Percentiles rank a stretch among this genome's conserved stretches.
phyloP scores from a whole-genome alignment of 2,113 vertebrate species.

The Limanda limanda region DNA sequence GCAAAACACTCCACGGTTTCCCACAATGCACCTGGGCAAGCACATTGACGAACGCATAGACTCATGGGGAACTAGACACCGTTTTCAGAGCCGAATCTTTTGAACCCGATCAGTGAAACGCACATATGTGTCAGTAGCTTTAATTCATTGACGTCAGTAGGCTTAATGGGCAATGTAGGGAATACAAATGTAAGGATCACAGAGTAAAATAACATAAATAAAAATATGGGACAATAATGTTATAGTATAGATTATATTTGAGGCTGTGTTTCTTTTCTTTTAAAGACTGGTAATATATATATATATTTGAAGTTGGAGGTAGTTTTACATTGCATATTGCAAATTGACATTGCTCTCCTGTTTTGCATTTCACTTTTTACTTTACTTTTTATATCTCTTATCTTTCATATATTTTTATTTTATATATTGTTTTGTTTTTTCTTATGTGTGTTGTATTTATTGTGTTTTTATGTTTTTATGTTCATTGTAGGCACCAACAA shows the following conservation, averaged over 20 bases:
- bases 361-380: too few relatives aligned
- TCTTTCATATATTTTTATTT: too few relatives aligned
- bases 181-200: background rate
- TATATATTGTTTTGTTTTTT: too few relatives aligned
- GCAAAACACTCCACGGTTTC: conserved; percentile 72
- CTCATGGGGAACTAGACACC: background rate
- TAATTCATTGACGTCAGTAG: background rate
- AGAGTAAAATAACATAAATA: background rate
- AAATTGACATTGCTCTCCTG: too few relatives aligned
- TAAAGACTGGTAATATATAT: too few relatives aligned
- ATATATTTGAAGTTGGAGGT: too few relatives aligned
- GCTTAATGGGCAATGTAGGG: background rate
- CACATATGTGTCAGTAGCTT: background rate
- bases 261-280: too few relatives aligned
- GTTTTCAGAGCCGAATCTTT: conserved; percentile 20
- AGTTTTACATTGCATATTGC: too few relatives aligned
- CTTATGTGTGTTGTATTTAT: too few relatives aligned
- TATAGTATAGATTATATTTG: background rate
- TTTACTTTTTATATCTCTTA: too few relatives aligned
- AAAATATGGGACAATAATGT: background rate
- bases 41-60: conserved; percentile 63
- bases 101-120: background rate
- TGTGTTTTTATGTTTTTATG: too few relatives aligned
- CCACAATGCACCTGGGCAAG: conserved; percentile 76
- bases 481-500: too few relatives aligned